Percentiles rank a stretch among this genome's conserved stretches.
phyloP scores from a whole-genome alignment of 2,113 vertebrate genomes.

The Bubo bubo region DNA sequence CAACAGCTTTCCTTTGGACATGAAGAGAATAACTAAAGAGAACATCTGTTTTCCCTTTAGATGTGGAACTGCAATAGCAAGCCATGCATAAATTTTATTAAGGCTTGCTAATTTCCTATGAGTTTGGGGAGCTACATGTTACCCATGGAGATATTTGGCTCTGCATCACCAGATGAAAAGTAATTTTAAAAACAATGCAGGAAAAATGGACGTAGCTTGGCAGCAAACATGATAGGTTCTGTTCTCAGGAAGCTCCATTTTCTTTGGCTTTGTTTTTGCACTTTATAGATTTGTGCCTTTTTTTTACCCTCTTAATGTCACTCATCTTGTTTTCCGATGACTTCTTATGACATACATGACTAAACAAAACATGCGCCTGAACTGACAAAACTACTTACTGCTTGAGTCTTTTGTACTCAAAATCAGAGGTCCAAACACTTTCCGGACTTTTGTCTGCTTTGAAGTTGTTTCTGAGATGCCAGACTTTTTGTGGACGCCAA shows the following conservation, averaged over 20 bases:
- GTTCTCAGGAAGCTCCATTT: background rate
- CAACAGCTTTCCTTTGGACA: slow-evolving; percentile 35
- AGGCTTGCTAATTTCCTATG: slow-evolving; percentile 47
- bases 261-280: background rate
- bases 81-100: slow-evolving; percentile 64
- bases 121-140: slow-evolving; percentile 12
- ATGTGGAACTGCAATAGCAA: slow-evolving; percentile 38
- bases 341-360: background rate
- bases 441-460: background rate
- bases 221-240: background rate
- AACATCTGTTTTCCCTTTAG: slow-evolving; percentile 71
- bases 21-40: slow-evolving; percentile 56
- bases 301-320: background rate
- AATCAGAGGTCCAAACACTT: background rate
- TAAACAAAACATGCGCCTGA: background rate
- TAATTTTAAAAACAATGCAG: slow-evolving; percentile 2
- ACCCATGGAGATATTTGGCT: background rate
- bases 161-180: slow-evolving; percentile 16
- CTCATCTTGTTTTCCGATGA: background rate
- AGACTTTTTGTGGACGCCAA: background rate
- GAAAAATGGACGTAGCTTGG: background rate
- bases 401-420: background rate
- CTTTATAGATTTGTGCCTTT: background rate
- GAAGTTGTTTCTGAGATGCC: background rate
- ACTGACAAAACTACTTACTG: background rate